These are phyloP conservation scores for Chrysopa pallens DNA, from an alignment of 1,140 invertebrate species.

Conservation along the genomic window DNA sequence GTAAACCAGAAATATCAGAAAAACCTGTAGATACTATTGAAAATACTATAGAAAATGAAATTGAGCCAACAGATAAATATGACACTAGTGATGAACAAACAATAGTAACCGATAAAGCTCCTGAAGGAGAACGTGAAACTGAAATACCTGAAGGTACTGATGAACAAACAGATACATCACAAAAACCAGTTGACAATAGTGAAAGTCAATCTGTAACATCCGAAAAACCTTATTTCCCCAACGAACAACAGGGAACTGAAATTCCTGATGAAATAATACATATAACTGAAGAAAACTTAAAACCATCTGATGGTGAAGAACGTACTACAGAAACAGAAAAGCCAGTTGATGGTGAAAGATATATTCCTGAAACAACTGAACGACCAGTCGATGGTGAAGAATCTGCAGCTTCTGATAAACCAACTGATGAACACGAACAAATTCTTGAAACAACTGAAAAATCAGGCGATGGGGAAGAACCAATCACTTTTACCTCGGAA, in stretches of 20 bases:
- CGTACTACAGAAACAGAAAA: constrained; percentile 4
- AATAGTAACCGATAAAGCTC: not conserved
- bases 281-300: not conserved
- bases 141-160: not conserved
- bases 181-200: too few species aligned
- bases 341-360: not conserved
- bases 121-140: not conserved
- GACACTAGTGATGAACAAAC: too few species aligned
- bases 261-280: not conserved
- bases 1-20: not conserved
- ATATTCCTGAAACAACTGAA: not conserved
- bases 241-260: too few species aligned
- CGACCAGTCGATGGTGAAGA: not conserved
- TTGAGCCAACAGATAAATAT: not conserved
- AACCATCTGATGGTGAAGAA: constrained; percentile 2
- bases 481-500: not conserved
- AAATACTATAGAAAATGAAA: not conserved
- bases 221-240: not conserved
- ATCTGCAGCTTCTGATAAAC: constrained; percentile 4
- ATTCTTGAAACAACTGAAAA: constrained; percentile 5
- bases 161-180: too few species aligned
- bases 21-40: not conserved
- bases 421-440: constrained; percentile 2
- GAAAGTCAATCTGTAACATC: not conserved
- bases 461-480: constrained; percentile 1